These are phyloP conservation scores for Caracal caracal DNA, from an alignment of 2,113 vertebrate genomes.

Conservation along the genomic window DNA sequence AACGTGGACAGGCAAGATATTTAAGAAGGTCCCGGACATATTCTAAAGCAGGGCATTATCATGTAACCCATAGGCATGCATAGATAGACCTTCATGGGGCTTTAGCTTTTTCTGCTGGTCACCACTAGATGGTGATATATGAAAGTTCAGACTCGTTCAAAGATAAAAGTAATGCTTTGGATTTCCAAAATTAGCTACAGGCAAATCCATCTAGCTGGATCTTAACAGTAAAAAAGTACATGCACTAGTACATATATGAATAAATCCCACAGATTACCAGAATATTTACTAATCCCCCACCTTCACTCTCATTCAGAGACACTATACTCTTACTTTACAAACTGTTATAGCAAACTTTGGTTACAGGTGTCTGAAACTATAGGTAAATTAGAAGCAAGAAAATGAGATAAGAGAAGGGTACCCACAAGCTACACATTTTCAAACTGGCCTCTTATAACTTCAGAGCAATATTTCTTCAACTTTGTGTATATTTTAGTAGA, in stretches of 20 bases:
- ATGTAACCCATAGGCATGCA: neutral
- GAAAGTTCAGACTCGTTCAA: conserved; percentile 15
- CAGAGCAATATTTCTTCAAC: conserved; percentile 9
- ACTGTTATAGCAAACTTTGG: neutral
- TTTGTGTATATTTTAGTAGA: neutral
- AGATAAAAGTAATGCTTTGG: neutral
- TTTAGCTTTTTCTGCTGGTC: neutral
- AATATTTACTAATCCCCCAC: neutral
- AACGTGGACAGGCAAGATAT: neutral
- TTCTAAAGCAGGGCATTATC: neutral
- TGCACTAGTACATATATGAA: neutral
- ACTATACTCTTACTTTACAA: neutral
- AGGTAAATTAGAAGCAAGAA: neutral
- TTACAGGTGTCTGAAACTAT: neutral
- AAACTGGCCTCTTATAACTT: neutral
- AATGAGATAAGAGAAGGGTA: neutral
- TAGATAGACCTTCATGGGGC: neutral
- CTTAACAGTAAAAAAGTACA: neutral
- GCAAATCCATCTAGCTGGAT: neutral
- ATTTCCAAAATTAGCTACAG: neutral
- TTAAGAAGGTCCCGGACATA: neutral
- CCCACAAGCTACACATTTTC: neutral
- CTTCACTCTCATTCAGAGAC: neutral
- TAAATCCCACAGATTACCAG: neutral
- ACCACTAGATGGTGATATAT: neutral